Conservation (phyloP, 2,113 vertebrate species). For the Typhlomys cinereus region DNA sequence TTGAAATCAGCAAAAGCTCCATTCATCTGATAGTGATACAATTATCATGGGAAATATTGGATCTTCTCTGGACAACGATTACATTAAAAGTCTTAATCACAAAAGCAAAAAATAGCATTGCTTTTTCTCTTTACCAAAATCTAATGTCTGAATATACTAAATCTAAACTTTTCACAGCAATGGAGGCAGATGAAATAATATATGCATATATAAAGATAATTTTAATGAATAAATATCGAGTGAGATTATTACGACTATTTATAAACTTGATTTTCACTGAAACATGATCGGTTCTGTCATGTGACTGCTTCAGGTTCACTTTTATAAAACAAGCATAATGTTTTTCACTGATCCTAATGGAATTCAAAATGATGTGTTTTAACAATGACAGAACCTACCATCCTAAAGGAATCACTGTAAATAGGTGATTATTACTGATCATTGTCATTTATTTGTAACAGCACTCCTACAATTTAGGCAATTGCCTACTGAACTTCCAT, state of each 20-base stretch:
- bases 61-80: background rate
- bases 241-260: background rate
- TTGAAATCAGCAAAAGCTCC: constrained; percentile 8
- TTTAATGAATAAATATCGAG: background rate
- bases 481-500: background rate
- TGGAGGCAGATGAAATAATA: background rate
- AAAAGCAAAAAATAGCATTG: background rate
- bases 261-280: background rate
- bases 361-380: background rate
- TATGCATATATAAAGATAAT: background rate
- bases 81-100: background rate
- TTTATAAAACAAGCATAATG: constrained; percentile 9
- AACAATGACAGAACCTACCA: background rate
- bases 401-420: background rate
- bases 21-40: background rate
- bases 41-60: background rate
- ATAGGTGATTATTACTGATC: background rate
- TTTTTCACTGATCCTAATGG: background rate
- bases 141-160: background rate
- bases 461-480: background rate
- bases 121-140: background rate
- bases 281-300: background rate
- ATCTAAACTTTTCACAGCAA: background rate
- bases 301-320: background rate
- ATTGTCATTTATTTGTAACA: background rate